Evolutionary conservation across 2,797 vertebrate species (phyloP).

Genomic region (Mus minutoides): DNA sequence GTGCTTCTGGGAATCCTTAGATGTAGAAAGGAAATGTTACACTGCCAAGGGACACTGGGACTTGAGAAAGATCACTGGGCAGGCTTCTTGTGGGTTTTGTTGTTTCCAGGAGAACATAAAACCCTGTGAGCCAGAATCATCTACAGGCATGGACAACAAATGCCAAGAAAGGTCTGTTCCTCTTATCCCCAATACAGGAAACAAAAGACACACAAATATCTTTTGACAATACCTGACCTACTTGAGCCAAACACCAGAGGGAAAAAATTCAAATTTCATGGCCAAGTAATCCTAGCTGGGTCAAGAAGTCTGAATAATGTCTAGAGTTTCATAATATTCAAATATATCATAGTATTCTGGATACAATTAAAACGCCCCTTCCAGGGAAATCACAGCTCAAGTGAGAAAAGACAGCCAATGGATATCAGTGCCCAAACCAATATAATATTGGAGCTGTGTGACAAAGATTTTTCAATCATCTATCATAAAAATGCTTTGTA

Average conservation of each 20-base stretch:
- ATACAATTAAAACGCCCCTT: neutral
- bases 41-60: neutral
- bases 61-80: neutral
- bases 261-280: neutral
- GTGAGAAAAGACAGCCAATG: slow-evolving; percentile 14
- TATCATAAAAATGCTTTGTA: neutral
- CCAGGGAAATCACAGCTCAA: slow-evolving; percentile 28
- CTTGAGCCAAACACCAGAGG: neutral
- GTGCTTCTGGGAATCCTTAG: neutral
- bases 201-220: neutral
- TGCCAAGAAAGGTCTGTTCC: neutral
- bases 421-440: slow-evolving; percentile 6
- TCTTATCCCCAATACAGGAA: neutral
- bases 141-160: neutral
- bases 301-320: neutral
- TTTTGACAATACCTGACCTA: neutral
- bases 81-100: neutral
- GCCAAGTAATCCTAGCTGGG: neutral
- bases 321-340: neutral
- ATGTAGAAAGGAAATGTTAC: neutral
- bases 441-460: neutral
- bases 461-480: neutral
- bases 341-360: slow-evolving; percentile 2
- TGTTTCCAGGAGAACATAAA: neutral
- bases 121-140: neutral